Percentiles rank a stretch among this genome's conserved stretches.
These are phyloP conservation scores for Plagodis pulveraria DNA, from an alignment of 2,888 invertebrate species.

Conservation along the genomic window DNA sequence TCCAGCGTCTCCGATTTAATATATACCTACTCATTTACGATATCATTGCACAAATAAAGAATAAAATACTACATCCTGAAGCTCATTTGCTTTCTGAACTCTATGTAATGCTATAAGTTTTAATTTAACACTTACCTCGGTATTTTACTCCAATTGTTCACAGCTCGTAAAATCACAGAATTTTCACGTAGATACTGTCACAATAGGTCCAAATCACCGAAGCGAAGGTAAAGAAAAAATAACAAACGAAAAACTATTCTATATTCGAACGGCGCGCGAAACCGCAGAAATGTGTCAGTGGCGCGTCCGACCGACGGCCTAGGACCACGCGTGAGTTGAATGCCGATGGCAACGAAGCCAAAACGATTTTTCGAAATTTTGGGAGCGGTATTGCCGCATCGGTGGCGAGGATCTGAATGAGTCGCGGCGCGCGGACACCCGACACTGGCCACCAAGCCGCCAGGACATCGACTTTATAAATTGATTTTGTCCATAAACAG, in stretches of 20 bases:
- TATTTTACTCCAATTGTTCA: conserved; percentile 48
- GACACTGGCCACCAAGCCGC: conserved; percentile 28
- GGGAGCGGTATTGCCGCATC: conserved; percentile 70
- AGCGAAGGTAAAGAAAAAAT: conserved; percentile 59
- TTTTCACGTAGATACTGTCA: conserved; percentile 62
- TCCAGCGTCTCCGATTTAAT: conserved; percentile 24
- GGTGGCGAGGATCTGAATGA: conserved; percentile 74
- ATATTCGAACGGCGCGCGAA: conserved; percentile 81
- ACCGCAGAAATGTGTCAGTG: conserved; percentile 82
- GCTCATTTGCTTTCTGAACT: not conserved
- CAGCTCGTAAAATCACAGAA: conserved; percentile 49
- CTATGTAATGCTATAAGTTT: not conserved
- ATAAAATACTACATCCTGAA: conserved; percentile 1
- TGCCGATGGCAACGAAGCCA: conserved; percentile 58
- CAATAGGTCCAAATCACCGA: conserved; percentile 62
- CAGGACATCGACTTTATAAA: conserved; percentile 84
- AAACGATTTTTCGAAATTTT: conserved; percentile 71
- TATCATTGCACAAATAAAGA: conserved; percentile 9
- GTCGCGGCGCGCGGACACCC: conserved; percentile 61
- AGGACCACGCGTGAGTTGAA: conserved; percentile 72
- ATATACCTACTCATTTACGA: conserved; percentile 14
- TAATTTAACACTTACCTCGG: conserved; percentile 57
- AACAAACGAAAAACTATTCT: conserved; percentile 66
- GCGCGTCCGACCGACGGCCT: conserved; percentile 78
- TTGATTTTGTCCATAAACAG: conserved; percentile 72